These are phyloP conservation scores for Indicator indicator DNA, from an alignment of 2,113 vertebrate species.

Conservation along the genomic window DNA sequence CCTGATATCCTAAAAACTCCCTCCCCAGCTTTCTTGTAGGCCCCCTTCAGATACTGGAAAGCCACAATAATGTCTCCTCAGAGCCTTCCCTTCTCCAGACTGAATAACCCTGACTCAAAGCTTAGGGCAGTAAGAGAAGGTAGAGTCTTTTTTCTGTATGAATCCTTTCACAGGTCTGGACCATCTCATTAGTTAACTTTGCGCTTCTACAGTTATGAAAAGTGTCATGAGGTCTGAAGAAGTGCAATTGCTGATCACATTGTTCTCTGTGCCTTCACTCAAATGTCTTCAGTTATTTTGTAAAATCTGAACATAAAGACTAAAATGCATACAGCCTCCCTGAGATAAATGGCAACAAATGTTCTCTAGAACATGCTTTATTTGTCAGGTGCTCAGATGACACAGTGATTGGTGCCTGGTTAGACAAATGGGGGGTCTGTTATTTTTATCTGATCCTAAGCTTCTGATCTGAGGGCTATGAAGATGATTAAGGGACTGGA, in stretches of 20 bases:
- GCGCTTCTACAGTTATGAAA: neutral
- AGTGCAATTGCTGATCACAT: neutral
- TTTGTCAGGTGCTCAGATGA: slow-evolving; percentile 1
- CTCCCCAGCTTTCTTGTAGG: too few relatives aligned
- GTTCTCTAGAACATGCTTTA: neutral
- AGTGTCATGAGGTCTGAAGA: slow-evolving; percentile 1
- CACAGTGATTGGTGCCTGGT: neutral
- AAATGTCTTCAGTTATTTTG: slow-evolving; percentile 33
- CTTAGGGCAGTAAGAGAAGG: neutral
- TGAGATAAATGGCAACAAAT: slow-evolving; percentile 29
- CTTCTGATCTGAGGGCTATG: too few relatives aligned
- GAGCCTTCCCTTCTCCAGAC: too few relatives aligned
- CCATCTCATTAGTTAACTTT: neutral
- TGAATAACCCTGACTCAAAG: neutral
- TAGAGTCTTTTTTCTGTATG: neutral
- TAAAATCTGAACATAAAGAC: slow-evolving; percentile 18
- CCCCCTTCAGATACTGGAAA: too few relatives aligned
- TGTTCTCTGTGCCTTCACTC: neutral
- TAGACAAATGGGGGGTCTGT: neutral
- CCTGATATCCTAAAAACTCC: too few relatives aligned
- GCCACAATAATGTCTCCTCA: too few relatives aligned
- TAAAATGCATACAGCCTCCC: neutral
- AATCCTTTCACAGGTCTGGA: neutral
- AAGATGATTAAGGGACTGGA: too few relatives aligned
- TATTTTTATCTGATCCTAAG: neutral